Evolutionary conservation across 2,888 invertebrate species (phyloP).

Genomic region (Eristalis pertinax): DNA sequence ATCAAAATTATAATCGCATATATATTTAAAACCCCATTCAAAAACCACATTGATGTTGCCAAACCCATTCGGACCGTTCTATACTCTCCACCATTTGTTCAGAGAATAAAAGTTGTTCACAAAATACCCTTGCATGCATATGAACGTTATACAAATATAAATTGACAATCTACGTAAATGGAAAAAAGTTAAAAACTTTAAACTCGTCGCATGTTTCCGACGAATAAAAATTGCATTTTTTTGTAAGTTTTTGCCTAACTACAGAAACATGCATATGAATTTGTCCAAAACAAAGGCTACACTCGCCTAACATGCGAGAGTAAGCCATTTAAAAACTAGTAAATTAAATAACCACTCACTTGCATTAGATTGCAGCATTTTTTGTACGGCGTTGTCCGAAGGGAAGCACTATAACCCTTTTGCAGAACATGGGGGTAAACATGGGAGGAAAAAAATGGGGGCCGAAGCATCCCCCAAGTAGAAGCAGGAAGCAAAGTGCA

Average conservation of each 20-base stretch:
- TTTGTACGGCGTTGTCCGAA: neutral
- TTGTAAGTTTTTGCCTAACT: neutral
- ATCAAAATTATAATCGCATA: too few relatives aligned
- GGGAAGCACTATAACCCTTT: neutral
- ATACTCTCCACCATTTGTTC: neutral
- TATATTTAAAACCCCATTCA: too few relatives aligned
- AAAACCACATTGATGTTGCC: too few relatives aligned
- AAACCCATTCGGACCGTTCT: too few relatives aligned
- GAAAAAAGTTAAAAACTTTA: neutral
- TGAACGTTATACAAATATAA: neutral
- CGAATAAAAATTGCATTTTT: neutral
- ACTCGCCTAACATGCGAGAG: slow-evolving; percentile 5
- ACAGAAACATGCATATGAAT: neutral
- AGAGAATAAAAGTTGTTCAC: neutral
- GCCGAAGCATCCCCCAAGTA: neutral
- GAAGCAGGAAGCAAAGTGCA: neutral
- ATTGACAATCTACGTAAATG: neutral
- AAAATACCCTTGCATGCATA: neutral
- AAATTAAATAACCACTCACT: slow-evolving; percentile 1
- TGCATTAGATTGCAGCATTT: neutral
- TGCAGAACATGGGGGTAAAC: neutral
- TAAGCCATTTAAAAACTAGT: slow-evolving; percentile 26
- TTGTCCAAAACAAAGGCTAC: neutral
- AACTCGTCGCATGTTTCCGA: neutral
- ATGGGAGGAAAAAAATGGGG: neutral